Evolutionary conservation across 92 coral and sea anemone species (phyloP).

Genomic region (Desmophyllum pertusum): DNA sequence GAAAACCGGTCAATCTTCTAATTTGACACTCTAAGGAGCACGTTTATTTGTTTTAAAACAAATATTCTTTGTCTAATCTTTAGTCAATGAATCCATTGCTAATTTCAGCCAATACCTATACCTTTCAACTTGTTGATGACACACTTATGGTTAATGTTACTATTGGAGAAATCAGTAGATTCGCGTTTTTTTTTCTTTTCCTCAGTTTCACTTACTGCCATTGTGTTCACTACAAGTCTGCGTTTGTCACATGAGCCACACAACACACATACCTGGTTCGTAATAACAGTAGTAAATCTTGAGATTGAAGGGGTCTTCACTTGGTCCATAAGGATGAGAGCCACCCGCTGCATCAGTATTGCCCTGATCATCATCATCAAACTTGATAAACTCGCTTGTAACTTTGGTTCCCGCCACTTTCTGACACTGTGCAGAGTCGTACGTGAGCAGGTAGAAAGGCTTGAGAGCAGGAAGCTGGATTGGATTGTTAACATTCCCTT

Average conservation of each 20-base stretch:
- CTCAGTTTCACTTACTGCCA: no score
- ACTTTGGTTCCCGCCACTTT: conserved; percentile 93
- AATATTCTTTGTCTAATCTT: neutral
- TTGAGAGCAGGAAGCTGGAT: conserved; percentile 91
- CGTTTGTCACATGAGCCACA: neutral
- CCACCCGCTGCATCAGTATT: conserved; percentile 96
- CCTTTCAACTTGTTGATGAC: no score
- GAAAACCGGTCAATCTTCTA: no score
- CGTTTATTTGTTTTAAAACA: neutral
- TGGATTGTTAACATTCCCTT: conserved; percentile 93
- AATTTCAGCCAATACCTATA: no score
- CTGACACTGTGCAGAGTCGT: conserved; percentile 97
- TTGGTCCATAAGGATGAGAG: conserved; percentile 96
- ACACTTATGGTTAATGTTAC: no score
- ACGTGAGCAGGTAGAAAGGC: conserved; percentile 92
- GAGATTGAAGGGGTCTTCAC: conserved; percentile 97
- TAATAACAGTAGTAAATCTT: conserved; percentile 97
- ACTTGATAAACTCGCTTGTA: conserved; percentile 94
- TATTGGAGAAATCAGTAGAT: neutral
- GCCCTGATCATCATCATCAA: conserved; percentile 96
- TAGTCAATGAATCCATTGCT: neutral
- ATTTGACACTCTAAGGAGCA: neutral
- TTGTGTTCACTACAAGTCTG: neutral
- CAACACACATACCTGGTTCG: conserved; percentile 78
- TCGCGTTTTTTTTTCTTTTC: no score